Conservation (phyloP, 2,888 invertebrate genomes). For the Pachliopta kotzebuea region DNA sequence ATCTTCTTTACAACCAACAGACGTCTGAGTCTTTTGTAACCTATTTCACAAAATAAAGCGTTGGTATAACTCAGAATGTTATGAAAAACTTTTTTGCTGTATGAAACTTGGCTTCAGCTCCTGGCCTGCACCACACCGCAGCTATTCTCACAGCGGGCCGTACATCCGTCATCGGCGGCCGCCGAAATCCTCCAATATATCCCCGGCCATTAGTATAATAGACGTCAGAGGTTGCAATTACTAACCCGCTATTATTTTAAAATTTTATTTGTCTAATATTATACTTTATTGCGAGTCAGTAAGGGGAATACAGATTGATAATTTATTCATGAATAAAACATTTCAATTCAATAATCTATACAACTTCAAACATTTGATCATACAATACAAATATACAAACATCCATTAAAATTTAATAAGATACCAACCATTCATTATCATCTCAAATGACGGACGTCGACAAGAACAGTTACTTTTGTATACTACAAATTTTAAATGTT, state of each 20-base stretch:
- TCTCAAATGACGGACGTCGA: no score
- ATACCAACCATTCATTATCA: no score
- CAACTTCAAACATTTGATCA: background rate
- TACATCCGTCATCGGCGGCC: constrained; percentile 51
- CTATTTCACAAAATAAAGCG: no score
- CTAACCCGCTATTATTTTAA: constrained; percentile 46
- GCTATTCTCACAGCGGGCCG: constrained; percentile 37
- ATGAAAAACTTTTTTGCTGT: no score
- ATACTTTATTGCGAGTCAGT: constrained; percentile 16
- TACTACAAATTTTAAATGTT: no score
- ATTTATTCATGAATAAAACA: background rate
- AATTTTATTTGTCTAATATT: constrained; percentile 37
- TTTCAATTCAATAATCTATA: background rate
- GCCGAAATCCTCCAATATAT: constrained; percentile 47
- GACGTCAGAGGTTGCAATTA: constrained; percentile 52
- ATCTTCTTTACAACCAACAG: no score
- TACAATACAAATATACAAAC: background rate
- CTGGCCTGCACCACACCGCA: constrained; percentile 31
- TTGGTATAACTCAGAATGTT: no score
- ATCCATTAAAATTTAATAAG: background rate
- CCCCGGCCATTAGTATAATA: constrained; percentile 55
- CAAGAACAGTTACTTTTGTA: no score
- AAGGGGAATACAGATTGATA: background rate
- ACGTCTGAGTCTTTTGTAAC: no score
- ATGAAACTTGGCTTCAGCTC: constrained; percentile 17